Base-by-base conservation (phyloP, 2,797 vertebrate genomes). In the Oreortyx pictus region DNA sequence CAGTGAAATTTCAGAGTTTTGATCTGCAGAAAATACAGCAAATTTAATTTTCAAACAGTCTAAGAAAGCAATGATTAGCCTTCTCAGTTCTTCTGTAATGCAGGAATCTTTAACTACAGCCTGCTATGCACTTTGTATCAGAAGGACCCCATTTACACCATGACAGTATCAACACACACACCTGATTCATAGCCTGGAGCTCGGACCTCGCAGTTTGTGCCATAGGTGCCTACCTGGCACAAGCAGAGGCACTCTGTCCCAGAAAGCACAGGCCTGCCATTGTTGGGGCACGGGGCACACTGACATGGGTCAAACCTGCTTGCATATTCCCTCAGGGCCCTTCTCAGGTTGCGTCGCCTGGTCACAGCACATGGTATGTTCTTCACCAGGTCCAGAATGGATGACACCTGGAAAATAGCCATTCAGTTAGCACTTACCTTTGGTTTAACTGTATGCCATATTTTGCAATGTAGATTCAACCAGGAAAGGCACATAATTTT, bases 221-320 rank as follows among this genome's bases (percentile, higher is more conserved):
- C 99, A 0, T 98, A 99, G n/a, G 99, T 99, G 31, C 99, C 98
- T 0, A 98, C 98, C 76, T 97, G 98, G 85, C 99, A 99, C 35
- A 99, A 88, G 61, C 99, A 99, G 61, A 98, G 94, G 92, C 99
- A 99, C 75, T 98, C 98, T 0, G 97, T 99, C 35, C 98, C 98
- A 0, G 97, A 97, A n/a, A 99, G 98, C 14, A 98, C 92, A 0
- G 98, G 94, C 7, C 41, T 95, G 82, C 96, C 99, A 0, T 99
- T 99, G 91, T 99, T 99, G 43, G 98, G 98, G 52, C 99, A 99
- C 0, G 98, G 98, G 1, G 97, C 93, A 6, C 99, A 99, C 60
- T 92, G 98, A 89, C 99, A 99, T 13, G 98, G 96, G 82, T 99
- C 99, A 59, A 98, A 98, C 74, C 95, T 98, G 29, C 97, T 95